Conservation (phyloP, 2,888 invertebrate species). For the Hypsopygia costalis region DNA sequence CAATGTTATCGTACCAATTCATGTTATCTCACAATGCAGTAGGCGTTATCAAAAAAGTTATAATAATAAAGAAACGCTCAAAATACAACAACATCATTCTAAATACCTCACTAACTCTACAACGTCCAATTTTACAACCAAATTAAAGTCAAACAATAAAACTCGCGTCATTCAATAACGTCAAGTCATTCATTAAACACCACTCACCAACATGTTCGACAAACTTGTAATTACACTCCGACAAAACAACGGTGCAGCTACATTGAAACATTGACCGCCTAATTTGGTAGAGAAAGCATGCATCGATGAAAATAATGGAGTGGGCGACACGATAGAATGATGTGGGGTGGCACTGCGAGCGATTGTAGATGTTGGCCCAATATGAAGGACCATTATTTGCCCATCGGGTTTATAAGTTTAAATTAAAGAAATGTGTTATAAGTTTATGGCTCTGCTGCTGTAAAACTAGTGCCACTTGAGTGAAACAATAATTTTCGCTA, state of each 20-base stretch:
- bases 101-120: too few species aligned
- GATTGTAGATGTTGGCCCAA: not conserved
- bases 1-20: too few species aligned
- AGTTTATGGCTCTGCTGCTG: too few species aligned
- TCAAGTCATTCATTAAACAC: not conserved
- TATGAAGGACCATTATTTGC: not conserved
- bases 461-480: too few species aligned
- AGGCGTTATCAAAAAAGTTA: too few species aligned
- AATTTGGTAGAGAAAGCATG: conserved; percentile 19
- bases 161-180: conserved; percentile 5
- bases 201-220: not conserved
- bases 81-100: too few species aligned
- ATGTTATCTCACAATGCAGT: too few species aligned
- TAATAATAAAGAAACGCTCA: too few species aligned
- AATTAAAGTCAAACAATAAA: not conserved
- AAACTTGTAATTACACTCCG: conserved; percentile 9
- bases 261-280: conserved; percentile 13
- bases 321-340: conserved; percentile 14
- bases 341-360: conserved; percentile 6
- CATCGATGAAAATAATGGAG: conserved; percentile 15
- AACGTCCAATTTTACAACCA: not conserved
- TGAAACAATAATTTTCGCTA: too few species aligned
- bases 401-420: too few species aligned
- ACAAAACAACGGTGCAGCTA: conserved; percentile 13
- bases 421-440: too few species aligned